Evolutionary conservation across 2,113 vertebrate genomes (phyloP).

Genomic region (Nestor notabilis): DNA sequence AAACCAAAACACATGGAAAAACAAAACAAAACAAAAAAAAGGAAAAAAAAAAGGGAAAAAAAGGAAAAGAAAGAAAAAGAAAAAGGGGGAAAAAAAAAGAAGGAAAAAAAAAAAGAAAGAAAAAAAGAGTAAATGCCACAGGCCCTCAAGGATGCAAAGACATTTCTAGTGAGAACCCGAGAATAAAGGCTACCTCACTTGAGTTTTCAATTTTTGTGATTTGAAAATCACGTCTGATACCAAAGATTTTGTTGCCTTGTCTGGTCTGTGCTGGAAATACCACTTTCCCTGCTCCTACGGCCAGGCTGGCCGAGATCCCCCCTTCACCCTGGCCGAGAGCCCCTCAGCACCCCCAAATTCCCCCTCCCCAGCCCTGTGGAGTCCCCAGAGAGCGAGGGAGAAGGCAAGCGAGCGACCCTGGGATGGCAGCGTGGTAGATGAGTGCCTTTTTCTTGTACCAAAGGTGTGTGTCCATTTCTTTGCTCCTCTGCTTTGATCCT

Average conservation of each 20-base stretch:
- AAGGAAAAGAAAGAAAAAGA: background rate
- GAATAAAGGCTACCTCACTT: conserved; percentile 97
- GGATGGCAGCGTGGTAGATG: conserved; percentile 82
- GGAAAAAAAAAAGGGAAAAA: background rate
- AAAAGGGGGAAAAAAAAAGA: background rate
- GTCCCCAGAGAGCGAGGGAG: conserved; percentile 52
- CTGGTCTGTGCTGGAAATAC: conserved; percentile 85
- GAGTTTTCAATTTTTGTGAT: conserved; percentile 88
- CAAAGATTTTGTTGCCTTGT: conserved; percentile 96
- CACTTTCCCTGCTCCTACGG: conserved; percentile 33
- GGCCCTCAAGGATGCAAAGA: conserved; percentile 78
- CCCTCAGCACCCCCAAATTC: background rate
- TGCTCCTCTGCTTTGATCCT: conserved; percentile 65
- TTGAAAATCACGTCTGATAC: conserved; percentile 97
- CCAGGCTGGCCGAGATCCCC: background rate
- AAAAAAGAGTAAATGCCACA: background rate
- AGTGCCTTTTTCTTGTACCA: conserved; percentile 99
- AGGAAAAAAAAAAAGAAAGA: background rate
- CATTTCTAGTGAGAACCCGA: conserved; percentile 91
- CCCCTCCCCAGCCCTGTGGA: background rate
- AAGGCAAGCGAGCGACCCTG: conserved; percentile 59
- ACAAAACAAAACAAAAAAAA: background rate
- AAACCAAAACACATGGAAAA: background rate
- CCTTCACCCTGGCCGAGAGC: background rate
- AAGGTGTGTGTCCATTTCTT: conserved; percentile 80